phyloP scores from a whole-genome alignment of 2,888 invertebrate species.

The Caenorhabditis sp. region DNA sequence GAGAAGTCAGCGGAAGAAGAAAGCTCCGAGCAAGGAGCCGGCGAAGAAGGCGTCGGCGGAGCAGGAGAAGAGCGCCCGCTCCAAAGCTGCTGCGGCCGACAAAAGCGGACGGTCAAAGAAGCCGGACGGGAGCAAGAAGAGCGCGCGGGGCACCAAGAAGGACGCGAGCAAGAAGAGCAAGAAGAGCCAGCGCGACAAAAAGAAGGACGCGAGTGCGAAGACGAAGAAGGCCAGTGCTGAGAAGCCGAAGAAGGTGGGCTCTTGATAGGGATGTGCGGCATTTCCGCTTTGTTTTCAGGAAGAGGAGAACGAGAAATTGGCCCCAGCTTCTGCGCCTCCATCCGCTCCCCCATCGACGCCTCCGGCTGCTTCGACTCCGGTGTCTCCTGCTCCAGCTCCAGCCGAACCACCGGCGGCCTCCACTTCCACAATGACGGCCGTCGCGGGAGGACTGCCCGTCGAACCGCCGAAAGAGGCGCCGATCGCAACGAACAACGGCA shows the following conservation, averaged over 20 bases:
- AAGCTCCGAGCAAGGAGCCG: neutral
- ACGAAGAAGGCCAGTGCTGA: neutral
- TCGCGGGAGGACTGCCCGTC: neutral
- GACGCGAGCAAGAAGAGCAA: neutral
- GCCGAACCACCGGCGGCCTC: too few species aligned
- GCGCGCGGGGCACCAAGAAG: neutral
- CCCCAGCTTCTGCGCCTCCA: neutral
- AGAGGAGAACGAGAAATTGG: too few species aligned
- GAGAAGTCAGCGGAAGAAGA: neutral
- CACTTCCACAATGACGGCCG: neutral
- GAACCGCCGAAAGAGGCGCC: neutral
- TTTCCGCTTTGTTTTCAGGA: too few species aligned
- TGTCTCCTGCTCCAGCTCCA: neutral
- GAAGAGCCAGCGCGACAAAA: conserved; percentile 1
- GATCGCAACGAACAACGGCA: conserved; percentile 1
- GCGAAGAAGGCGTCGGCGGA: neutral
- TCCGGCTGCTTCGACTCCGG: neutral
- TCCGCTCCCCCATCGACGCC: neutral
- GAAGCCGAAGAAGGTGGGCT: neutral
- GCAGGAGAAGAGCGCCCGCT: conserved; percentile 2
- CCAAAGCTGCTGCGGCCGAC: neutral
- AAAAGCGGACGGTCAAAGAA: neutral
- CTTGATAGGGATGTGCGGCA: too few species aligned
- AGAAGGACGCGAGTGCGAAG: neutral
- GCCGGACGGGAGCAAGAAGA: neutral